These are phyloP conservation scores for Drosophila algonquin DNA, from an alignment of 2,888 invertebrate species.

Conservation along the genomic window DNA sequence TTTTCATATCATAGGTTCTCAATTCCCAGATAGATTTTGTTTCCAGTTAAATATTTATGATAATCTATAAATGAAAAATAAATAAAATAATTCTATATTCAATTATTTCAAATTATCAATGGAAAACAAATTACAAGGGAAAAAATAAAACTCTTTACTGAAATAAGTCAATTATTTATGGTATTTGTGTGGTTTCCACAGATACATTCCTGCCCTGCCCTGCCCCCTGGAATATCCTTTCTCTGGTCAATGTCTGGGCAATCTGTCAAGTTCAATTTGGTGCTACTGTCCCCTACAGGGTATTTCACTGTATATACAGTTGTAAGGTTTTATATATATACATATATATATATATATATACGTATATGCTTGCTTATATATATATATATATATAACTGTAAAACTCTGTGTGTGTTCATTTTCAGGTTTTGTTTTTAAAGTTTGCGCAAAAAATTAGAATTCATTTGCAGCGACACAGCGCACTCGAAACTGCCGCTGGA, in stretches of 20 bases:
- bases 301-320: no score
- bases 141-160: neutral
- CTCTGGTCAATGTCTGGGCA: no score
- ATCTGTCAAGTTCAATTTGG: neutral
- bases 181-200: neutral
- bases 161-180: neutral
- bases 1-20: neutral
- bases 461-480: conserved; percentile 64
- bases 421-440: conserved; percentile 48
- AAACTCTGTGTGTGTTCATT: conserved; percentile 13
- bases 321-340: no score
- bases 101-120: neutral
- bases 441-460: conserved; percentile 73
- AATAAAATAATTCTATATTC: neutral
- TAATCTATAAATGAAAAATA: neutral
- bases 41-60: neutral
- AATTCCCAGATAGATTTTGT: no score
- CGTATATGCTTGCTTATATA: neutral
- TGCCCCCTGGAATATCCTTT: neutral
- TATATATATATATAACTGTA: no score
- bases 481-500: conserved; percentile 52
- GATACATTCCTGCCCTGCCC: no score
- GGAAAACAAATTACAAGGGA: neutral
- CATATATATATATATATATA: no score
- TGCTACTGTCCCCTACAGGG: neutral